Base-by-base conservation (phyloP, 2,797 vertebrate species). In the Tiaroga cobitis region DNA sequence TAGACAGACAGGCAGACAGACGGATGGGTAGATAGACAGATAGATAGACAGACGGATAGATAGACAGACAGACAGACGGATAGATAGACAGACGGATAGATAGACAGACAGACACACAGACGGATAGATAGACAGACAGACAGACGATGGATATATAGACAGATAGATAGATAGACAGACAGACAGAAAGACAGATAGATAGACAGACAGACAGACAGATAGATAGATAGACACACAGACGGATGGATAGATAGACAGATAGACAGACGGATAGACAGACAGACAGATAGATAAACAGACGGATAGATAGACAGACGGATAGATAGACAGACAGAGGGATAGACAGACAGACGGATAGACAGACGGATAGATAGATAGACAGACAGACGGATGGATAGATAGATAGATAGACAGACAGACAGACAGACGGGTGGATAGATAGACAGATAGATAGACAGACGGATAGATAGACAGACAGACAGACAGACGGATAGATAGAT, bases 261-360 rank as follows among this genome's bases (percentile, higher is more conserved):
- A 21, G 6, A 54, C 0, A 54, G 49, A 54, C 1, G 3, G 18
- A 21, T 1, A 18, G 49, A 51, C 0, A 41, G 8, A 41, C 1
- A 0, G 9, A 41, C 0, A 10, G 2, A 41, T 0, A 41, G 41
- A 41, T 0, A 2, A 0, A 51, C 2, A 2, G 16, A 18, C 1
- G 0, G 49, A 51, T 1, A 5, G 46, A 49, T 0, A 1, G 13
- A 49, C 0, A 11, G 37, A 37, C 1, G 7, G 37, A 37, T 7
- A 37, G 15, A 49, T 1, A 18, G 46, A 51, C 1, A 10, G 41
- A 41, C 1, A 10, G 41, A 41, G 0, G 10, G 2, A 46, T 0
- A 5, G 13, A 16, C 0, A 46, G 11, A 46, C 0, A 13, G 11
- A 46, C 0, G 18, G 49, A 51, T 1, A 7, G 16, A 51, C 1